A percentile compares a stretch with the other conserved stretches of the same genome.
Evolutionary conservation across 2,113 vertebrate genomes (phyloP).

Genomic region (Gobiocypris rarus): DNA sequence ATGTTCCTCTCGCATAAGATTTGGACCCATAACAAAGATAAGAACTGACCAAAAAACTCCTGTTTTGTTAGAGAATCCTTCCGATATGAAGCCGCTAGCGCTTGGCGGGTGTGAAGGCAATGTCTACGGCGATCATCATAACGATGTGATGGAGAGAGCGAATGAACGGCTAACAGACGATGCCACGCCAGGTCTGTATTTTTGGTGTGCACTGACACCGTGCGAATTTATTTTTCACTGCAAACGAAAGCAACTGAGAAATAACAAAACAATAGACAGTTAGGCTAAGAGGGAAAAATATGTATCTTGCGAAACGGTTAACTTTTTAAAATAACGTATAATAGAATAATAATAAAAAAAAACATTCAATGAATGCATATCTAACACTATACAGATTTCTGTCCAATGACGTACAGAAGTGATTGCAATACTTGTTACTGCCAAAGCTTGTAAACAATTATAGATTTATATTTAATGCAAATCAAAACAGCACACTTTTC

Average conservation of each 20-base stretch:
- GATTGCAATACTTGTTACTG: not conserved
- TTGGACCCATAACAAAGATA: not conserved
- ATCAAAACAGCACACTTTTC: not conserved
- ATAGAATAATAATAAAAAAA: not conserved
- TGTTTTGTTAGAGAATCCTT: not conserved
- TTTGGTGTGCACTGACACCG: constrained; percentile 56
- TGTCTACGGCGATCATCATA: not conserved
- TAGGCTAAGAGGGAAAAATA: not conserved
- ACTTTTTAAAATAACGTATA: not conserved
- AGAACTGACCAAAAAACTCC: not conserved
- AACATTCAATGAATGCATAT: not conserved
- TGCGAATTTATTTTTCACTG: constrained; percentile 40
- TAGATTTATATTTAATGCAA: not conserved
- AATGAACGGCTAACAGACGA: not conserved
- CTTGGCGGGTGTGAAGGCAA: not conserved
- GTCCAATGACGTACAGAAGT: not conserved
- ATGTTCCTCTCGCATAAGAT: not conserved
- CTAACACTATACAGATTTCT: not conserved
- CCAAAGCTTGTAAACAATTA: not conserved
- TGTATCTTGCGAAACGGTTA: not conserved
- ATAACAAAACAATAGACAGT: not conserved
- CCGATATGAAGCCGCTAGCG: too few relatives aligned
- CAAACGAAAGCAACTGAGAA: not conserved
- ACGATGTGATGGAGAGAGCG: not conserved
- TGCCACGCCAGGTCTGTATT: not conserved